These are phyloP conservation scores for Zapus hudsonius DNA, from an alignment of 2,113 vertebrate genomes.

Conservation along the genomic window DNA sequence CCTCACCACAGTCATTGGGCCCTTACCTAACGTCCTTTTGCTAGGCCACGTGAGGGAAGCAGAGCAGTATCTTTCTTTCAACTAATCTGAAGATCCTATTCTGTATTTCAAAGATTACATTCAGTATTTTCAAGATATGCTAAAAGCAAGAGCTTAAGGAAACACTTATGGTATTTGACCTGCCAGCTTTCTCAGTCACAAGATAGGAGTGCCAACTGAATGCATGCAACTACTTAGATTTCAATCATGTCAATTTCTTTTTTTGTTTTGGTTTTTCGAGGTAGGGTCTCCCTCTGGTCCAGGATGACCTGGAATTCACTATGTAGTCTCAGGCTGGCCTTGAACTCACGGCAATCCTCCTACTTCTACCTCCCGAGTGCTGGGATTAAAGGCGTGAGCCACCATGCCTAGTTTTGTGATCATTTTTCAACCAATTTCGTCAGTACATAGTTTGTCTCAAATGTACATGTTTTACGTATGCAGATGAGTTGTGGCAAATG, in stretches of 20 bases:
- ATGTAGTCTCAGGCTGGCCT: no score
- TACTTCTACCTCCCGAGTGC: no score
- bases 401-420: no score
- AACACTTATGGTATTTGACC: background rate
- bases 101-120: no score
- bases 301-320: no score
- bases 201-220: background rate
- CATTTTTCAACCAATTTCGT: background rate
- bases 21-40: no score
- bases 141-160: background rate
- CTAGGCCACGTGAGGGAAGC: no score
- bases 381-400: no score
- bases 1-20: no score
- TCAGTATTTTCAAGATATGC: background rate
- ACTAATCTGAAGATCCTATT: background rate
- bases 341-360: no score
- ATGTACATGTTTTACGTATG: background rate
- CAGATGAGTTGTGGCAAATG: background rate
- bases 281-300: no score
- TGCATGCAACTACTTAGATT: background rate
- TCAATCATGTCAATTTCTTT: slow-evolving; percentile 1
- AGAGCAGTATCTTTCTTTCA: background rate
- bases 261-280: no score
- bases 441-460: background rate
- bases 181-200: background rate